Evolutionary conservation across 2,888 invertebrate genomes (phyloP), one percentile per base, ranked within the genome.

Genomic region (Halictus ligatus): DNA sequence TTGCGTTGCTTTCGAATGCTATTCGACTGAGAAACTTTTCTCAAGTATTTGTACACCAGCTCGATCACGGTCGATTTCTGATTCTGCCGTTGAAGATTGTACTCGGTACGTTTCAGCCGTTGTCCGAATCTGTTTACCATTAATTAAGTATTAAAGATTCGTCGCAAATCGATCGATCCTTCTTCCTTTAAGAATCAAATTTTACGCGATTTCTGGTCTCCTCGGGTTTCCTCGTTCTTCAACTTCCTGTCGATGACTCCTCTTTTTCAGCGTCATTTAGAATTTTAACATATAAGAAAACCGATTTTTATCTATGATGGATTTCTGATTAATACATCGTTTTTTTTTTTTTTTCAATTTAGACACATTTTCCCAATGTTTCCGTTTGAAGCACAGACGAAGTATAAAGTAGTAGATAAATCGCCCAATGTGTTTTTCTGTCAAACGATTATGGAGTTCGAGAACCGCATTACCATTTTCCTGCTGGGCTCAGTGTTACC

Each of bases 1-100:
- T 88, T 88, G 2, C 77, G 86, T n/a, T 83, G 88, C 21, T 72
- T 86, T 35, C 58, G 60, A 15, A 77, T 71, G 8, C 40, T 75
- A 0, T 88, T 40, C 12, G 10, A 46, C 1, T 86, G 74, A 0
- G 88, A 84, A 13, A 89, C 48, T 29, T 84, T 85, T 7, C 35
- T 72, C 46, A 92, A 78, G 72, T 89, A 92, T 64, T 87, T 77
- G 71, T 93, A 93, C 7, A 93, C 93, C 60, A 93, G 80, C 64
- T 93, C 90, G 0, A 89, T 85, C 18, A 93, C 89, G 0, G 90
- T 91, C 8, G 71, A 80, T 48, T 64, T 83, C 18, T 75, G 46
- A 50, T 83, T 78, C 1, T 71, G 35, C 8, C 29, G 73, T 18
- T 64, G 72, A 0, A 60, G 18, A 10, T 69, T 58, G 25, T 80